Evolutionary conservation across 2,888 invertebrate genomes (phyloP), one percentile per base, ranked within the genome.

Genomic region (Tipula confusa): DNA sequence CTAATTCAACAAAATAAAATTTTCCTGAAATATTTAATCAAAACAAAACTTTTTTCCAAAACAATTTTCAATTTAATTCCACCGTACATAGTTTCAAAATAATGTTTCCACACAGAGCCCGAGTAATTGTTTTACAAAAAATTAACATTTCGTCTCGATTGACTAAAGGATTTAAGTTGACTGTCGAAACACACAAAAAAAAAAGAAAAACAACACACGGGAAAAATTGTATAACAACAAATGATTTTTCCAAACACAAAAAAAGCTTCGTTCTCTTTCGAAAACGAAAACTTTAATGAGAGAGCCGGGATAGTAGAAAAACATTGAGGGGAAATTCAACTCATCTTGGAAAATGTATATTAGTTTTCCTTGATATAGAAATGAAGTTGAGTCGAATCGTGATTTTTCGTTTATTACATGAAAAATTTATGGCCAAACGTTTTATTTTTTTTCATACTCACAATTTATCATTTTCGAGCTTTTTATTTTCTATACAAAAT

Each of bases 111-210:
- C 64, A 64, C 64, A 64, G 11, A 24, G 24, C 24, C 64, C 64
- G 64, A 64, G 24, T 24, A 24, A 64, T 64, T 24, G 13, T 43
- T 64, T 64, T n/a, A n/a, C n/a, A 64, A 24, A 64, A 64, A 24
- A 64, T 24, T 9, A 64, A 64, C 64, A 64, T 64, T 64, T 64
- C 64, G 64, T 64, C 64, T 64, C 64, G 64, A 64, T 64, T 64
- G 64, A 64, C 64, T 64, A 64, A 64, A 64, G 64, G 64, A 64
- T 64, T 64, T 64, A 64, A 64, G 64, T 64, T 64, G 64, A 64
- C 64, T 64, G 64, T n/a, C n/a, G n/a, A n/a, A n/a, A n/a, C n/a
- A n/a, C n/a, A n/a, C n/a, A n/a, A n/a, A n/a, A 64, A 64, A 3
- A 18, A 64, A 24, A 24, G 24, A 64, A 18, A 64, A 64, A 64